Base-by-base conservation (phyloP, 2,888 invertebrate genomes). In the Axea sp. region DNA sequence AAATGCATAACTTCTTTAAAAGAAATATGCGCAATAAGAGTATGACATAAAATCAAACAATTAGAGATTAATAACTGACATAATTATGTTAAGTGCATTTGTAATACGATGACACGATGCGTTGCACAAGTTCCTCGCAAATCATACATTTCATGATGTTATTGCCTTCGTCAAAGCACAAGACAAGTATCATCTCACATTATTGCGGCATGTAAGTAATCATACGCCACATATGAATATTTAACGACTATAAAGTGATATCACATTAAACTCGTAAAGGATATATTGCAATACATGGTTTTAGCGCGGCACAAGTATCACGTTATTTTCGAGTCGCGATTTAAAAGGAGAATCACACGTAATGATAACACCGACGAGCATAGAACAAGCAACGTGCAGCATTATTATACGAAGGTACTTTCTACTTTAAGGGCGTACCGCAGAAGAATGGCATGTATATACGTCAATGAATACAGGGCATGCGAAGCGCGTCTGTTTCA, bases 401-500 rank as follows among this genome's bases (percentile, higher is more conserved):
- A 57, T 71, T 71, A 75, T 75, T 75, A 75, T 75, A 71, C 75
- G 71, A 75, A 75, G 62, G 49, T 67, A 67, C 64, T 64, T 60
- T 75, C 75, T 37, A 75, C 75, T 71, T 75, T 75, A 75, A 71
- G 75, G 71, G 75, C 75, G 75, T 59, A 67, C 51, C 65, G 45
- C 43, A 59, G 69, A 65, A 74, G 74, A 74, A 65, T 69, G 64
- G 64, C 35, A 39, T 49, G 74, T 65, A 55, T n/a, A n/a, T 39
- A 69, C 59, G 64, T 65, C 74, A 53, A 69, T 59, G 64, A 45
- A 51, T 57, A 67, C 57, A 28, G 62, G 71, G 75, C 71, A 75
- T 75, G 71, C 71, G 47, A 60, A 71, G 49, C 71, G 59, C 69
- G 74, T 57, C 41, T 28, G 60, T 53, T 73, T 47, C 60, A 33